These are phyloP conservation scores for Leucophenga maculata DNA, from an alignment of 2,888 invertebrate species.

Conservation along the genomic window DNA sequence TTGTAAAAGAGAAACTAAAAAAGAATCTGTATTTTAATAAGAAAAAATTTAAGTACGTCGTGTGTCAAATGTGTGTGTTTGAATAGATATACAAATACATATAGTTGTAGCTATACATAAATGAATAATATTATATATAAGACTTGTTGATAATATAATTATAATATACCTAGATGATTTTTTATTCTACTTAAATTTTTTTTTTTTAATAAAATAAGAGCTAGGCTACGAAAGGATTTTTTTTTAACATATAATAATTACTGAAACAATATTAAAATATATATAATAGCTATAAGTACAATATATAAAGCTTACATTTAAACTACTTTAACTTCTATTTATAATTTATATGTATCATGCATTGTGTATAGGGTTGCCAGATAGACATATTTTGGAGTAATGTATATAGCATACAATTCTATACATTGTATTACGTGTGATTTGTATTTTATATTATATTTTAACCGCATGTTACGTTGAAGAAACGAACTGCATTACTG, in stretches of 20 bases:
- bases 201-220: neutral
- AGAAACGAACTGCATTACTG: no score
- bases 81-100: neutral
- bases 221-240: neutral
- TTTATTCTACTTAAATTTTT: neutral
- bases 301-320: conserved; percentile 51
- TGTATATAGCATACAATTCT: no score
- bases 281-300: conserved; percentile 9
- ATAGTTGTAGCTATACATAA: conserved; percentile 32
- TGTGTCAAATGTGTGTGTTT: neutral
- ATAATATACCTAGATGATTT: conserved; percentile 16
- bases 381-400: no score
- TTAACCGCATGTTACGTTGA: no score
- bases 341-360: no score
- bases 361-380: no score
- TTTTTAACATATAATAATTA: neutral
- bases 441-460: no score
- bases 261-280: neutral
- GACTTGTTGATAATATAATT: conserved; percentile 55
- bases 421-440: no score
- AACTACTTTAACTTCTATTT: conserved; percentile 45
- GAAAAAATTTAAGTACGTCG: conserved; percentile 40
- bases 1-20: neutral
- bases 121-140: conserved; percentile 34
- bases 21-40: neutral